Evolutionary conservation across 2,888 invertebrate species (phyloP), one percentile per base, ranked within the genome.

Genomic region (Acronicta alni): DNA sequence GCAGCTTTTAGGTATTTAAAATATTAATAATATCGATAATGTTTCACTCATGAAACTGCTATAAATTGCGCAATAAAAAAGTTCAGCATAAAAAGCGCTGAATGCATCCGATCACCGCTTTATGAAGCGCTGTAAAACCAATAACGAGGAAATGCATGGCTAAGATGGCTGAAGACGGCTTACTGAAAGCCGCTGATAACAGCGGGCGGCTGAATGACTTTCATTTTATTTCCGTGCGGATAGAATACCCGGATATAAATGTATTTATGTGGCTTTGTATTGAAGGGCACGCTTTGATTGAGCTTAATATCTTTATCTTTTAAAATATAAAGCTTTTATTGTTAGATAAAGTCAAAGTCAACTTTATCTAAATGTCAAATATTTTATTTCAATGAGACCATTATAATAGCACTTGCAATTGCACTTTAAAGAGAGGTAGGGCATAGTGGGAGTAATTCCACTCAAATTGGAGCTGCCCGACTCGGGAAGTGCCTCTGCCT

Each of bases 51-150:
- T 12, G 12, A 46, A 42, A 46, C 38, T 49, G 56, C 45, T 65
- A 39, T 46, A 47, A 26, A 38, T 16, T 44, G 26, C 18, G 42
- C 39, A 41, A 16, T 23, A 41, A 16, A 51, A 46, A 41, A 37
- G 53, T 54, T 53, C 48, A 72, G 69, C 73, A 37, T 26, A 44
- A 62, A 73, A 70, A 62, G 54, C 45, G 70, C 70, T 73, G 74
- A 55, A 63, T 48, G 51, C 68, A 52, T 35, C 49, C 30, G 14
- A 30, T 30, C 14, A 44, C 8, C 62, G 59, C 39, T 68, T 67
- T 52, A 54, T 57, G 23, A 49, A 67, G 54, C 61, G 62, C 59
- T 48, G 15, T 37, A 48, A 75, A 75, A 71, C 62, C 67, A 63
- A 62, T 75, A 71, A 53, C 39, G 49, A 35, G 46, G 44, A 70